phyloP scores from a whole-genome alignment of 2,888 invertebrate species.

The Sarcophaga caerulescens region DNA sequence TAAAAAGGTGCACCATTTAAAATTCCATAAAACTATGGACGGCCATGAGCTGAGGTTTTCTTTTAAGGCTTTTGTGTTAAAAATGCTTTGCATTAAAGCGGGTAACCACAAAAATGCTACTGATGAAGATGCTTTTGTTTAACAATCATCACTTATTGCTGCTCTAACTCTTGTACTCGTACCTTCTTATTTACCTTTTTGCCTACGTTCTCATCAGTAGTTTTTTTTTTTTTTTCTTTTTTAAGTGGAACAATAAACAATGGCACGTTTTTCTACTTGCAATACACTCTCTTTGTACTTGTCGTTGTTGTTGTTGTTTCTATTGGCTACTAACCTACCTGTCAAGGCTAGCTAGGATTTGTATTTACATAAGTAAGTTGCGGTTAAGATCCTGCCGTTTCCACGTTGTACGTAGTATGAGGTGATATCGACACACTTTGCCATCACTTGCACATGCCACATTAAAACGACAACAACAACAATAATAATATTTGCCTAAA shows the following conservation, averaged over 20 bases:
- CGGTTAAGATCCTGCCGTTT: conserved; percentile 20
- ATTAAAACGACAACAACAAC: background rate
- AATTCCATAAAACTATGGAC: conserved; percentile 46
- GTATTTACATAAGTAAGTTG: conserved; percentile 56
- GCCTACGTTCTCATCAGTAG: background rate
- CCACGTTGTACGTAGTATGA: background rate
- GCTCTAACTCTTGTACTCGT: background rate
- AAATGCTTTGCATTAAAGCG: conserved; percentile 50
- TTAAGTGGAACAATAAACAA: conserved; percentile 33
- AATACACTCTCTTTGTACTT: background rate
- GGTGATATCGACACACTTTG: background rate
- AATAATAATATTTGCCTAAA: too few relatives aligned
- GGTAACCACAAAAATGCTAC: conserved; percentile 57
- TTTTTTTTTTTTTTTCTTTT: too few relatives aligned
- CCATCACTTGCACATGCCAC: background rate
- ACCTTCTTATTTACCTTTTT: conserved; percentile 24
- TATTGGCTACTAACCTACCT: conserved; percentile 34
- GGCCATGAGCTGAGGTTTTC: conserved; percentile 42
- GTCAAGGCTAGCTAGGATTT: conserved; percentile 35
- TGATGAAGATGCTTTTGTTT: conserved; percentile 57
- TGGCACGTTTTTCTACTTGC: conserved; percentile 25
- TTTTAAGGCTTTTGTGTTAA: conserved; percentile 56
- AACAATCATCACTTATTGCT: conserved; percentile 26
- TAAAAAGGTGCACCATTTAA: conserved; percentile 11
- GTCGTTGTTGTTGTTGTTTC: background rate